A percentile compares a stretch with the other conserved stretches of the same genome.
Conservation (phyloP, 2,113 vertebrate genomes). For the Grammomys surdaster region DNA sequence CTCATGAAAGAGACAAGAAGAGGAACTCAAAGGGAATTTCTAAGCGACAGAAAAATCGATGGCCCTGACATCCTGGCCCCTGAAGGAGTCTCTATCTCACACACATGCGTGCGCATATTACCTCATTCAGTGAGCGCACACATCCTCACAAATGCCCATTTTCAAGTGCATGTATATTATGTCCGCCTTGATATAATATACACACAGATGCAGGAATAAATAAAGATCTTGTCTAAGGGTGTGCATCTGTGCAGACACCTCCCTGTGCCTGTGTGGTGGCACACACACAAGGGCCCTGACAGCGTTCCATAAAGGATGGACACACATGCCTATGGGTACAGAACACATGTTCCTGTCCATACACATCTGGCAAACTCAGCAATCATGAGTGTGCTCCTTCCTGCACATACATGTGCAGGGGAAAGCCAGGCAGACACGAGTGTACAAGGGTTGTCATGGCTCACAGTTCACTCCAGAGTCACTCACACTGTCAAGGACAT, state of each 20-base stretch:
- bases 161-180: background rate
- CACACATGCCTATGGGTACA: background rate
- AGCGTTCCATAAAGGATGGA: background rate
- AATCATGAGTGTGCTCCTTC: background rate
- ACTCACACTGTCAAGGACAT: background rate
- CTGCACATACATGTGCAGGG: background rate
- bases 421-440: background rate
- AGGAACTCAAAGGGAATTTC: slow-evolving; percentile 76
- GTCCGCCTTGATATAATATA: background rate
- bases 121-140: background rate
- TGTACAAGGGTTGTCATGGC: background rate
- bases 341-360: background rate
- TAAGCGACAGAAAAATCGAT: slow-evolving; percentile 79
- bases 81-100: background rate
- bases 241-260: background rate
- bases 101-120: background rate
- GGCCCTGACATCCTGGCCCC: slow-evolving; percentile 59
- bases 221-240: background rate
- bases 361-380: too few relatives aligned
- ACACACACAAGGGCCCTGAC: background rate
- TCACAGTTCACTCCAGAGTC: background rate
- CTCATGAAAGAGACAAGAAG: slow-evolving; percentile 75
- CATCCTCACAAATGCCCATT: background rate
- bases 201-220: rapidly evolving
- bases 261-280: background rate